A percentile compares a stretch with the other conserved stretches of the same genome.
phyloP scores from a whole-genome alignment of 23 tunicate species.

The Botrylloides violaceus region DNA sequence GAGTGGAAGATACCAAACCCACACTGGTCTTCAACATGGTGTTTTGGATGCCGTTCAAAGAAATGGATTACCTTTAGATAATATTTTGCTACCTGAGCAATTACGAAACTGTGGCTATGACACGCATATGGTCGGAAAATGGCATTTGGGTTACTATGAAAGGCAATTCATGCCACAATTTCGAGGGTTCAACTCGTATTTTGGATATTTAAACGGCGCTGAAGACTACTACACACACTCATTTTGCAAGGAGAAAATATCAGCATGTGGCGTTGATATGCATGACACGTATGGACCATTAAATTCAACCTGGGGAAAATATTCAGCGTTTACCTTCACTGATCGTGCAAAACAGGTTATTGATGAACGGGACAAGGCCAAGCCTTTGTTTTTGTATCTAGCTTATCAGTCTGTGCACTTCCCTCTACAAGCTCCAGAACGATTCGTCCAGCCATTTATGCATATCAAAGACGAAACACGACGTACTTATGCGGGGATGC shows the following conservation, averaged over 20 bases:
- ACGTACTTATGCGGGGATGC: slow-evolving; percentile 81
- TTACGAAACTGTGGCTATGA: slow-evolving; percentile 65
- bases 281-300: slow-evolving; percentile 47
- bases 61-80: slow-evolving; percentile 56
- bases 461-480: slow-evolving; percentile 53
- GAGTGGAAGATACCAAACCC: slow-evolving; percentile 88
- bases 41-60: slow-evolving; percentile 32
- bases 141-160: slow-evolving; percentile 76
- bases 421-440: slow-evolving; percentile 72
- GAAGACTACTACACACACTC: slow-evolving; percentile 33
- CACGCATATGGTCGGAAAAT: slow-evolving; percentile 91
- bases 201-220: slow-evolving; percentile 37
- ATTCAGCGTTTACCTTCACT: slow-evolving; percentile 55
- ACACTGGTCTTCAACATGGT: slow-evolving; percentile 78
- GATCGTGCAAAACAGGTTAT: slow-evolving; percentile 46
- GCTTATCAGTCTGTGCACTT: slow-evolving; percentile 75
- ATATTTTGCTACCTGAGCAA: slow-evolving; percentile 59
- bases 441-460: slow-evolving; percentile 37
- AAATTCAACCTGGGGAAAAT: slow-evolving; percentile 59
- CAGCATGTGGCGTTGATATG: slow-evolving; percentile 70
- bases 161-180: slow-evolving; percentile 54
- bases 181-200: slow-evolving; percentile 57
- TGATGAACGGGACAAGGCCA: slow-evolving; percentile 36
- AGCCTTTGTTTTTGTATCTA: slow-evolving; percentile 76
- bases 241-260: not conserved